A percentile compares a stretch with the other conserved stretches of the same genome.
These are phyloP conservation scores for Lepidonotus clava DNA, from an alignment of 2,888 invertebrate species.

Conservation along the genomic window DNA sequence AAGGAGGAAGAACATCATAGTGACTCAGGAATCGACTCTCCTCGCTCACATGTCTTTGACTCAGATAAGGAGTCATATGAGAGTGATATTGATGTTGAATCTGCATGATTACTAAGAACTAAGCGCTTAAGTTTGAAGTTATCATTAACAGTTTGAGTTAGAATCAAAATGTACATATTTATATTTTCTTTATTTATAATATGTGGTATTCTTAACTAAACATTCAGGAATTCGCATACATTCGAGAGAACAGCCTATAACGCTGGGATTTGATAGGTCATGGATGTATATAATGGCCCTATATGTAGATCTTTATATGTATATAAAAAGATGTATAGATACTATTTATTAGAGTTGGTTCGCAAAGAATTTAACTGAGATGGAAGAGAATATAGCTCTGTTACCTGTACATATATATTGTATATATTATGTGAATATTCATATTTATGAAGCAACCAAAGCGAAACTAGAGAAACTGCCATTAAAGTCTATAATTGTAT, in stretches of 20 bases:
- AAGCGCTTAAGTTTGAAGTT: not conserved
- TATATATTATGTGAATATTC: not conserved
- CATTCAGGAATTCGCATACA: not conserved
- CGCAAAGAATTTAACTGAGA: not conserved
- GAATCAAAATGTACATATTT: not conserved
- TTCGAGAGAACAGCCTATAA: not conserved
- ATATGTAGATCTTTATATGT: not conserved
- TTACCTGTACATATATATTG: not conserved
- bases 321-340: not conserved
- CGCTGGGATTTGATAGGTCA: not conserved
- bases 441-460: not conserved
- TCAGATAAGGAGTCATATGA: not conserved
- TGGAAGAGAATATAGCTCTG: not conserved
- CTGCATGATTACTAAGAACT: not conserved
- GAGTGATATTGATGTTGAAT: not conserved
- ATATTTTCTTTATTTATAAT: not conserved
- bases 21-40: conserved; percentile 22
- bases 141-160: not conserved
- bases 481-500: too few relatives aligned
- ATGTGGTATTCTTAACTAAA: not conserved
- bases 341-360: not conserved
- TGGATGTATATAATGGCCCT: not conserved
- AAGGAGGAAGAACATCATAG: not conserved
- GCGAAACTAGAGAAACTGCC: too few relatives aligned
- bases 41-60: not conserved